Base-by-base conservation (phyloP, 1,140 invertebrate genomes). In the Meloidogyne hapla region DNA sequence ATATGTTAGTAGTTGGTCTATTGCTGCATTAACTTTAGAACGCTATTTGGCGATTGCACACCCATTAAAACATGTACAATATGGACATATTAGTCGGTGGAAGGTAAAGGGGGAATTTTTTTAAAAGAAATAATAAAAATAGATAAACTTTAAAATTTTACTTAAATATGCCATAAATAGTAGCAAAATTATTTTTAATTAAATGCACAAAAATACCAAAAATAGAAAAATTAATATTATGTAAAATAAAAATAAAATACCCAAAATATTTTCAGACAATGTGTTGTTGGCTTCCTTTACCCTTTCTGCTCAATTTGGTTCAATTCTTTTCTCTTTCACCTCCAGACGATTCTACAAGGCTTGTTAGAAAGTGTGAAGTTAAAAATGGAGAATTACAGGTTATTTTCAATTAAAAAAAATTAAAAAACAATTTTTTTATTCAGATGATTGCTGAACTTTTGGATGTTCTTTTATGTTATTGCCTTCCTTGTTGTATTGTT, bases 1-100 rank as follows among this genome's bases (percentile, higher is more conserved):
- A 0, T 87, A 86, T 67, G 77, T 87, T 3, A 80, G 76, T 45
- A 81, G 80, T 76, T 86, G 85, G 85, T 79, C 84, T 18, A 85
- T 87, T 48, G 83, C 84, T 28, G 85, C 84, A 18, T 64, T 86
- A 18, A 86, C 85, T 21, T 81, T 86, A 26, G 85, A 86, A 68
- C 66, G 85, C 28, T 86, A 86, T 76, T 64, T 87, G 38, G 85
- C 85, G 0, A 83, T 86, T 56, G 79, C 78, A 23, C 82, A 86
- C 76, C 85, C 85, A 13, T 62, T 86, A 28, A 74, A 77, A 62
- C 86, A 87, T 69, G 79, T 87, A 25, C 83, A 81, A 77, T 83
- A 80, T 70, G 82, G 81, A 8, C 76, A 77, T 64, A 68, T 77
- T 48, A 77, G 76, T 28, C 61, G 76, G 0, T 74, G 69, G 70